Conservation (phyloP, 2,888 invertebrate genomes). For the Athetis lepigone region DNA sequence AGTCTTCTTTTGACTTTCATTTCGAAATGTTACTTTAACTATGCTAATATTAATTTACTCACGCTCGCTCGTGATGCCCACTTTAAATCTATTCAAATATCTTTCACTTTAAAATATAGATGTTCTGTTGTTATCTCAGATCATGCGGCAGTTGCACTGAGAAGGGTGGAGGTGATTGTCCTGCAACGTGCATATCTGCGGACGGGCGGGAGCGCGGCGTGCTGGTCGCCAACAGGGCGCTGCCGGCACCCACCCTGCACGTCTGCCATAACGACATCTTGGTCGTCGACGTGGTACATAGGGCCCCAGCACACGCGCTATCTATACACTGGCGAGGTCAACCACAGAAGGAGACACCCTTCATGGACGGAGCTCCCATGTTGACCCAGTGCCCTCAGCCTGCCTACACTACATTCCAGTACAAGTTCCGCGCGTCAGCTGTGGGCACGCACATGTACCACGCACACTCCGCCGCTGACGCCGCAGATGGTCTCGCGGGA, state of each 20-base stretch:
- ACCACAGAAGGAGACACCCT: conserved; percentile 92
- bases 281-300: conserved; percentile 94
- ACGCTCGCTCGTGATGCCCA: neutral
- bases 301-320: conserved; percentile 93
- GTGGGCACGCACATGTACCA: conserved; percentile 94
- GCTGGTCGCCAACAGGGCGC: conserved; percentile 92
- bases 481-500: conserved; percentile 93
- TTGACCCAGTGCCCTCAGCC: conserved; percentile 94
- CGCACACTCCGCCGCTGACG: conserved; percentile 93
- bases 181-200: conserved; percentile 92
- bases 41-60: neutral
- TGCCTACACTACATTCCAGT: conserved; percentile 94
- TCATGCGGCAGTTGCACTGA: conserved; percentile 92
- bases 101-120: conserved; percentile 6
- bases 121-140: conserved; percentile 74
- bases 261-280: conserved; percentile 94
- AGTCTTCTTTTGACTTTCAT: neutral
- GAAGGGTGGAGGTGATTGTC: conserved; percentile 90
- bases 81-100: neutral
- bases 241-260: conserved; percentile 92
- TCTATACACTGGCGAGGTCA: conserved; percentile 96
- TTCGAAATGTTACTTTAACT: conserved; percentile 29
- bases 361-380: conserved; percentile 95
- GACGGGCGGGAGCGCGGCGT: conserved; percentile 92
- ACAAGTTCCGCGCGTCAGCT: conserved; percentile 93